Conservation (phyloP, 2,888 invertebrate genomes). For the Mesorhabditis sp. region DNA sequence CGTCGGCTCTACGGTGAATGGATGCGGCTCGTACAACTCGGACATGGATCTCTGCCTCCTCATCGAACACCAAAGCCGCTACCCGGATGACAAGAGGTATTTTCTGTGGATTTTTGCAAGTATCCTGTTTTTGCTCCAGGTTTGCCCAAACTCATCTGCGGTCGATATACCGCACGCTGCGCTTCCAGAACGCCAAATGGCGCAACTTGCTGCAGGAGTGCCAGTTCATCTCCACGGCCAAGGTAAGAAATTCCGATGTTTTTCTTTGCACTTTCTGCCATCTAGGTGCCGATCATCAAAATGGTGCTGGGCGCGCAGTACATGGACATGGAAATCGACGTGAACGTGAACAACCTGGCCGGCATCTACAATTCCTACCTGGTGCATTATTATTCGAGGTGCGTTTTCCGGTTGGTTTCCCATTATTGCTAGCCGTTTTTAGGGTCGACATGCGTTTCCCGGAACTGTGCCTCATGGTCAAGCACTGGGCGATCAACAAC, state of each 20-base stretch:
- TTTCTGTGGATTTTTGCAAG: not conserved
- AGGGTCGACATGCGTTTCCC: constrained; percentile 52
- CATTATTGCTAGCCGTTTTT: constrained; percentile 12
- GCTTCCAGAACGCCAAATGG: not conserved
- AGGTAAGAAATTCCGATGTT: not conserved
- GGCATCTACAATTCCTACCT: constrained; percentile 57
- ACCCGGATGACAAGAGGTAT: not conserved
- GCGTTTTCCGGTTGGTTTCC: not conserved
- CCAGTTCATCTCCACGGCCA: constrained; percentile 2
- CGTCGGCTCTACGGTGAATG: constrained; percentile 53
- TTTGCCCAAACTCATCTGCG: constrained; percentile 17
- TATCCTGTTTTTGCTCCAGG: constrained; percentile 11
- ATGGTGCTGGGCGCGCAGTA: constrained; percentile 30
- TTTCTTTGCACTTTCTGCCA: not conserved
- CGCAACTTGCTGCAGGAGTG: not conserved
- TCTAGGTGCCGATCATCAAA: constrained; percentile 48
- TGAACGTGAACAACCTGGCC: constrained; percentile 55
- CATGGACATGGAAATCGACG: constrained; percentile 48
- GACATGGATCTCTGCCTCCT: constrained; percentile 55
- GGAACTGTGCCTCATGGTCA: constrained; percentile 46
- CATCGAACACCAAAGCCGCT: constrained; percentile 1
- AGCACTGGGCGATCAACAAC: constrained; percentile 55
- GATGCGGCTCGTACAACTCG: constrained; percentile 52
- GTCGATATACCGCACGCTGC: constrained; percentile 8
- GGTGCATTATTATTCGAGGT: constrained; percentile 55